A percentile compares a stretch with the other conserved stretches of the same genome.
These are phyloP conservation scores for Microctonus hyperodae DNA, from an alignment of 2,888 invertebrate genomes.

Conservation along the genomic window DNA sequence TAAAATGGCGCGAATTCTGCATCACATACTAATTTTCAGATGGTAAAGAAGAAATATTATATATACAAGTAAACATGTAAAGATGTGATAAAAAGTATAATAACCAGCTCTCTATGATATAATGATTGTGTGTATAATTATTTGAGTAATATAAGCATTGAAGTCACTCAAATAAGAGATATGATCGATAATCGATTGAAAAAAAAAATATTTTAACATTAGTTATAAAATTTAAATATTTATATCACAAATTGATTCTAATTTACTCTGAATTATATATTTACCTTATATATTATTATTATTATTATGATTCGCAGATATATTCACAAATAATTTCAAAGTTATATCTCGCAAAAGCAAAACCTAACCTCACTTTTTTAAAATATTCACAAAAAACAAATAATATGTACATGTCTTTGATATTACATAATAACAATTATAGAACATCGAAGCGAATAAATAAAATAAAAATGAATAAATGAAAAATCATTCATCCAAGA, in stretches of 20 bases:
- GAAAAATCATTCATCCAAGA: not conserved
- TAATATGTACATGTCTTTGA: too few species aligned
- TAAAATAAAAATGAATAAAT: not conserved
- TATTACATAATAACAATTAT: not conserved
- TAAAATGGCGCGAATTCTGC: not conserved
- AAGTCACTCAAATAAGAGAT: constrained; percentile 19
- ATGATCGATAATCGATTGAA: not conserved
- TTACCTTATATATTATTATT: too few species aligned
- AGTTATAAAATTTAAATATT: too few species aligned
- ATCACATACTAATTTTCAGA: not conserved
- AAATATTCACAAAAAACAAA: too few species aligned
- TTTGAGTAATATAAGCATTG: constrained; percentile 17
- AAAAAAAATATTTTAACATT: too few species aligned
- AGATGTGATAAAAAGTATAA: not conserved
- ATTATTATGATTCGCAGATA: too few species aligned
- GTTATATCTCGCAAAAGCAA: too few species aligned
- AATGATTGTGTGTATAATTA: not conserved
- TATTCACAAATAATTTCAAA: too few species aligned
- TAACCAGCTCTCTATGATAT: not conserved
- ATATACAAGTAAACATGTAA: too few species aligned
- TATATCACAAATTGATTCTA: too few species aligned
- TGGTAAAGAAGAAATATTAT: not conserved
- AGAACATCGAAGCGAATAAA: not conserved
- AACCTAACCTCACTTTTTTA: too few species aligned
- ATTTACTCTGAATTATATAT: too few species aligned